These are phyloP conservation scores for Sarcophaga carnaria DNA, from an alignment of 2,888 invertebrate genomes.

Conservation along the genomic window DNA sequence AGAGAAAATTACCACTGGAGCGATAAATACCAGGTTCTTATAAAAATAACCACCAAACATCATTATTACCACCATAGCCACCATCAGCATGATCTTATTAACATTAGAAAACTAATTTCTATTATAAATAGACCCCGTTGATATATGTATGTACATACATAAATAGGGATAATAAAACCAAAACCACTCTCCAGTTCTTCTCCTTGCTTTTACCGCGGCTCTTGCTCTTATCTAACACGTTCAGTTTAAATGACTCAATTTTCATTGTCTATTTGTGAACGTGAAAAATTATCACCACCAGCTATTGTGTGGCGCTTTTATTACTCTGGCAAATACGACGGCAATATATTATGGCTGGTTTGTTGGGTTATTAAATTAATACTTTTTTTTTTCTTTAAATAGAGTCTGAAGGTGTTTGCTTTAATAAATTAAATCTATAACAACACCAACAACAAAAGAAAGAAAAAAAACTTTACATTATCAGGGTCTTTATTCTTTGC, in stretches of 20 bases:
- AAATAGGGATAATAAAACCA: too few species aligned
- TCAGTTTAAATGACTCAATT: conserved; percentile 32
- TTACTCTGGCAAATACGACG: conserved; percentile 38
- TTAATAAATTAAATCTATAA: not conserved
- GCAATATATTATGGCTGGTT: not conserved
- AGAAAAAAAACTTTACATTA: not conserved
- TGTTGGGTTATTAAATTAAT: too few species aligned
- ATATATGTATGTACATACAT: too few species aligned
- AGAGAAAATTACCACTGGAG: not conserved
- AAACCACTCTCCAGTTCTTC: too few species aligned
- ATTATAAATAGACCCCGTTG: not conserved
- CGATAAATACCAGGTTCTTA: not conserved
- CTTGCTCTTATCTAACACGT: not conserved
- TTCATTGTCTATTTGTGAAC: conserved; percentile 13
- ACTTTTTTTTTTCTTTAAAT: not conserved
- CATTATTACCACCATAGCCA: too few species aligned
- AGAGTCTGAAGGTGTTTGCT: not conserved
- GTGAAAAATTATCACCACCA: conserved; percentile 39
- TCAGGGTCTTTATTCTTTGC: not conserved
- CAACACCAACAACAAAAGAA: not conserved
- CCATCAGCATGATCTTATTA: not conserved
- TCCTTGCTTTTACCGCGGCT: not conserved
- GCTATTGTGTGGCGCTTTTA: not conserved
- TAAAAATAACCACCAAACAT: not conserved
- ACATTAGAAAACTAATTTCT: not conserved